Conservation (phyloP, 2,888 invertebrate species). For the Eustalomyia histrio region DNA sequence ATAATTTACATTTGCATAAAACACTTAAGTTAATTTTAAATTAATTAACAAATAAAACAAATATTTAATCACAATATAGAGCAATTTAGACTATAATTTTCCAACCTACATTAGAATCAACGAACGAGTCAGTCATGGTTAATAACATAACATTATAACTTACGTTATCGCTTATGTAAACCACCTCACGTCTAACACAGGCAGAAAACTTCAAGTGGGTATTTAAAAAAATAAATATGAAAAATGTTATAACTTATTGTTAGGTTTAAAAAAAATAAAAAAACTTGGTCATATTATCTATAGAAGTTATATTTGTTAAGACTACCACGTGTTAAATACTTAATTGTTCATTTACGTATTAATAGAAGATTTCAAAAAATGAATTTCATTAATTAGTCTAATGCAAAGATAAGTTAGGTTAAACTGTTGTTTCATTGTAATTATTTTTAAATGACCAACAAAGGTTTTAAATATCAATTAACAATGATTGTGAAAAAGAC, state of each 20-base stretch:
- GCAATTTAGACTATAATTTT: neutral
- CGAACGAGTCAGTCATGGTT: neutral
- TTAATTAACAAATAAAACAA: conserved; percentile 38
- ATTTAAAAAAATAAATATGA: neutral
- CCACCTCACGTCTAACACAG: neutral
- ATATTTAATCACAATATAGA: neutral
- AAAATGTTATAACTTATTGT: neutral
- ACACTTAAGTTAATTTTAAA: conserved; percentile 37
- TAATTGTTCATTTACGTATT: conserved; percentile 4
- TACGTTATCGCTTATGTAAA: neutral
- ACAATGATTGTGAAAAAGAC: conserved; percentile 29
- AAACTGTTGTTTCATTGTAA: conserved; percentile 12
- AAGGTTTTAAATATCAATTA: conserved; percentile 58
- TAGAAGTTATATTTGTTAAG: neutral
- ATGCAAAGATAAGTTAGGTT: conserved; percentile 9
- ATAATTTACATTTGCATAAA: conserved; percentile 38
- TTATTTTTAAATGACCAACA: conserved; percentile 30
- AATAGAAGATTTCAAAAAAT: neutral
- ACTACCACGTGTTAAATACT: conserved; percentile 39
- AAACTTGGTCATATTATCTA: neutral
- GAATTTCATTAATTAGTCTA: conserved; percentile 2
- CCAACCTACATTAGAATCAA: neutral
- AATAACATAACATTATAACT: neutral
- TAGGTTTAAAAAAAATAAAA: too few relatives aligned
- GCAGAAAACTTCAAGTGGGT: conserved; percentile 8